Base-by-base conservation (phyloP, 2,888 invertebrate genomes). In the Linnaemya tessellans region DNA sequence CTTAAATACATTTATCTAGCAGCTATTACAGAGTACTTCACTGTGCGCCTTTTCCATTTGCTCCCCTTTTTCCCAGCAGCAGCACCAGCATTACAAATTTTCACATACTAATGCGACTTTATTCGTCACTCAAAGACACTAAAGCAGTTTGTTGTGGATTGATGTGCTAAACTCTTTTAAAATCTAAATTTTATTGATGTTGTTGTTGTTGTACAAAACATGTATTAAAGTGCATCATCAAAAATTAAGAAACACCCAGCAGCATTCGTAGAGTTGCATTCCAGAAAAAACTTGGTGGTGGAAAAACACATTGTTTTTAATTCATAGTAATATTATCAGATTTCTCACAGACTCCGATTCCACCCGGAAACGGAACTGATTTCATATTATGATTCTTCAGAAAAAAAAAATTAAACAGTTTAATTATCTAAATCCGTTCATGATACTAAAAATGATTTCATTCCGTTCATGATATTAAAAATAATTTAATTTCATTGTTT, bases 101-200 rank as follows among this genome's bases (percentile, higher is more conserved):
- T 67, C 56, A 73, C 70, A 75, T 64, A 77, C 49, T 43, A 56
- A 51, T 30, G 7, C 10, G 20, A 73, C 2, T 9, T 11, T 75
- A 38, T 22, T 62, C 22, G 25, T 18, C 58, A 75, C 22, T 64
- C 11, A 35, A 38, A 51, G 25, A 54, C 13, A 51, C 5, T 3
- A 62, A 58, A 71, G n/a, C 1, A 11, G 22, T 75, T 49, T 4
- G 30, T 51, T 46, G 20, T 68, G 71, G 54, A 43, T 65, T 51
- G 46, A 68, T 81, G 70, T 77, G 56, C 58, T 64, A 58, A 82
- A 71, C 70, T 58, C 77, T 77, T 77, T 65, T 10, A 43, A 64
- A 71, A 35, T 30, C 18, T 20, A 25, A 35, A 11, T 10, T 10
- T 54, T 4, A 49, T 51, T 15, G 4, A 56, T 70, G 43, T 51